phyloP scores from a whole-genome alignment of 2,113 vertebrate genomes.

The Ancistrus triradiatus region DNA sequence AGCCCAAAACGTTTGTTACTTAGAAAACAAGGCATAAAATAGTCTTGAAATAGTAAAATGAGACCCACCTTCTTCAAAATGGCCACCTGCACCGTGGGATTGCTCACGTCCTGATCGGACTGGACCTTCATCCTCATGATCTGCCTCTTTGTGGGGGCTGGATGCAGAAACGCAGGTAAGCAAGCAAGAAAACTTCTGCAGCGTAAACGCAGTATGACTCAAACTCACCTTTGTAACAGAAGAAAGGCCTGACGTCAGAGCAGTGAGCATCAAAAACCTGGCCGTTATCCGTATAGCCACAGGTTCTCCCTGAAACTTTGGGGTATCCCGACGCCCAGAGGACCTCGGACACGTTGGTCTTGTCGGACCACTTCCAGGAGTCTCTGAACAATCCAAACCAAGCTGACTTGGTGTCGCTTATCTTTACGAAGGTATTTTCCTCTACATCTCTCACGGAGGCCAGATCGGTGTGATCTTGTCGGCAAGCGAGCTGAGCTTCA shows the following conservation, averaged over 20 bases:
- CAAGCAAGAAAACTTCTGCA: too few species aligned
- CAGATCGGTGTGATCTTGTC: slow-evolving; percentile 20
- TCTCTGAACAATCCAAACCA: slow-evolving; percentile 34
- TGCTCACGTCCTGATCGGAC: slow-evolving; percentile 6
- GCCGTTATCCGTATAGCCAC: not conserved
- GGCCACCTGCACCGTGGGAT: not conserved
- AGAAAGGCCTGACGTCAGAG: not conserved
- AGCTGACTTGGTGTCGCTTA: too few species aligned
- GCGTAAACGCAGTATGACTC: too few species aligned
- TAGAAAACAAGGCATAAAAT: too few species aligned
- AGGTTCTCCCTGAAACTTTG: not conserved
- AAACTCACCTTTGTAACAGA: not conserved
- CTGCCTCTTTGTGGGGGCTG: not conserved
- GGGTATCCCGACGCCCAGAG: not conserved
- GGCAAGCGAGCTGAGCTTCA: slow-evolving; percentile 14
- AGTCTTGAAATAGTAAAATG: not conserved
- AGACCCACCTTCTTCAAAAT: slow-evolving; percentile 12
- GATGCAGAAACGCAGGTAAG: too few species aligned
- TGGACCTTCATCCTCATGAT: not conserved
- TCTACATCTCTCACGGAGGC: not conserved
- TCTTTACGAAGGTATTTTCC: not conserved
- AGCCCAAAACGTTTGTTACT: not conserved
- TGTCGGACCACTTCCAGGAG: slow-evolving; percentile 36
- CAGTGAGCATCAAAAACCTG: not conserved
- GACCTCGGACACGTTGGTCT: not conserved